Evolutionary conservation across 2,113 vertebrate genomes (phyloP), one percentile per base, ranked within the genome.

Genomic region (Polypterus bichir): DNA sequence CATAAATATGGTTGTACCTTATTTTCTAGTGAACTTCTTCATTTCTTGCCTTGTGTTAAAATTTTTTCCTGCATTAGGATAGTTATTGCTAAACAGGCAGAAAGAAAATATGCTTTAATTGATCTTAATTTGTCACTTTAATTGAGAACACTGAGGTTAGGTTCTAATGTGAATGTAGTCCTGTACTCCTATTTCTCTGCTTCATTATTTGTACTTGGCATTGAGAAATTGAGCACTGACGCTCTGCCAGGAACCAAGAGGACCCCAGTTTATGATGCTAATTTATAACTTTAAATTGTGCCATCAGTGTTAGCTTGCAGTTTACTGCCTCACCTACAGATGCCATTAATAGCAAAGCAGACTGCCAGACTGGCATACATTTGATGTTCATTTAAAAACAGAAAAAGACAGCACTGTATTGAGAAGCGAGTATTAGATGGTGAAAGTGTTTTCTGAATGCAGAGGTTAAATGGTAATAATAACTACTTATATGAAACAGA

Each of bases 61-160:
- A 27, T 27, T 27, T 27, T 27, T 27, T 27, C 27, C 27, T 27
- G 27, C 27, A 27, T 27, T 10, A 46, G 57, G 60, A 59, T 68
- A 62, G 66, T 69, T 65, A 52, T 62, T 51, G 59, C 10, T 49
- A 59, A 66, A 48, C 49, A 45, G 63, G 64, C 60, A 47, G 63
- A 58, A 57, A 51, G 53, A 55, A 69, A 60, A 48, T 61, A 27
- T 66, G 69, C 59, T 60, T 44, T 54, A 64, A 68, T 63, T 47
- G 57, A 62, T 64, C 56, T 61, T 69, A 65, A 67, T 71, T 69
- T 66, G 61, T 59, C 53, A 54, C 64, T 65, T 61, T 66, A 66
- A 70, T 68, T 68, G 64, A 59, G 54, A 56, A 47, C 51, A 51
- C 49, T 63, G 51, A 47, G 49, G 48, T 49, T n/a, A 11, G 60